phyloP scores from a whole-genome alignment of 2,888 invertebrate genomes.

The Tipula unca region DNA sequence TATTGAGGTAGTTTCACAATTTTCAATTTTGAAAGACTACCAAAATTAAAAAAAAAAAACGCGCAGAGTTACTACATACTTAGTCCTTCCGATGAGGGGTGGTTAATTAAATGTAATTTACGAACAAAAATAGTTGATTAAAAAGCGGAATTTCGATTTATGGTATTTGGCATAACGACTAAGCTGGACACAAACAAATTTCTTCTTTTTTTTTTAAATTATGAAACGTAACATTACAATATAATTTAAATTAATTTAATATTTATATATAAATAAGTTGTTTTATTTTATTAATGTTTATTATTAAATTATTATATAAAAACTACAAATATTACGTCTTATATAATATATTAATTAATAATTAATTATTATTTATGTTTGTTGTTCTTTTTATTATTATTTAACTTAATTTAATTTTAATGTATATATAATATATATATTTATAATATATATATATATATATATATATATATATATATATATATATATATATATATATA shows the following conservation, averaged over 20 bases:
- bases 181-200: not conserved
- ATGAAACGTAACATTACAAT: constrained; percentile 14
- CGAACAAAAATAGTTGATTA: not conserved
- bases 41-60: not conserved
- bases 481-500: not conserved
- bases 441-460: not conserved
- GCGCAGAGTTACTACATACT: not conserved
- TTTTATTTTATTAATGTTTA: not conserved
- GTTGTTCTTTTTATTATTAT: not conserved
- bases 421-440: not conserved
- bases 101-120: not conserved
- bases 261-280: not conserved
- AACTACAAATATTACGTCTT: constrained; percentile 8
- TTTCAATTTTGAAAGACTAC: not conserved
- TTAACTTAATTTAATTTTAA: not conserved
- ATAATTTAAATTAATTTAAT: not conserved
- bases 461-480: not conserved
- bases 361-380: not conserved
- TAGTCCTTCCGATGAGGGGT: not conserved
- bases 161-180: not conserved
- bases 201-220: not conserved
- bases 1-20: not conserved
- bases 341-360: not conserved
- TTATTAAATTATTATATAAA: not conserved
- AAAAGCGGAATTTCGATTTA: not conserved